Conservation (phyloP, 2,888 invertebrate species). For the Ormyrus labotus region DNA sequence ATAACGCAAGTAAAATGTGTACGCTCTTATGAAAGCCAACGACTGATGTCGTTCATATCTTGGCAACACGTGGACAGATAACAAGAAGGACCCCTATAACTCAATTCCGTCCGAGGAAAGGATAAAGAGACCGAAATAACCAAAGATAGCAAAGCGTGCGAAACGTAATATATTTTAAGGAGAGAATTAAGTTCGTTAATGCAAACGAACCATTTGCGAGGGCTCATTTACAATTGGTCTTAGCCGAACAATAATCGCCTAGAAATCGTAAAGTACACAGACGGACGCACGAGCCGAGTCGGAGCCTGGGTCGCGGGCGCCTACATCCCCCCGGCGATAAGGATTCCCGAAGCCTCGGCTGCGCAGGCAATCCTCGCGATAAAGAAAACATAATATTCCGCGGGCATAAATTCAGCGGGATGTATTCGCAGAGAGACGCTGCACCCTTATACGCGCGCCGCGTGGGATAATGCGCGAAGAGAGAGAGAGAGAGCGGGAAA, state of each 20-base stretch:
- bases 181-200: not conserved
- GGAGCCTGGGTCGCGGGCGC: not conserved
- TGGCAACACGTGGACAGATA: constrained; percentile 23
- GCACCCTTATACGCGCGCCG: not conserved
- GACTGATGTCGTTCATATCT: constrained; percentile 37
- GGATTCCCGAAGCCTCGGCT: constrained; percentile 17
- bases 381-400: constrained; percentile 40
- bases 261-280: constrained; percentile 10
- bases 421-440: not conserved
- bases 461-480: not conserved
- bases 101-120: constrained; percentile 1
- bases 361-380: constrained; percentile 26
- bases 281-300: too few relatives aligned
- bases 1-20: not conserved
- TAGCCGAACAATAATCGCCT: constrained; percentile 5
- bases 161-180: not conserved
- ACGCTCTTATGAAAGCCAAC: not conserved
- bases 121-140: constrained; percentile 12
- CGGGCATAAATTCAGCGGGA: constrained; percentile 30
- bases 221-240: constrained; percentile 14
- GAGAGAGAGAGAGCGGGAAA: not conserved
- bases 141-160: not conserved
- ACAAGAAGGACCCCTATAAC: constrained; percentile 25
- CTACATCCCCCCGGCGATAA: not conserved
- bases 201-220: not conserved